These are phyloP conservation scores for Ochotona princeps DNA, from an alignment of 2,113 vertebrate species.

Conservation along the genomic window DNA sequence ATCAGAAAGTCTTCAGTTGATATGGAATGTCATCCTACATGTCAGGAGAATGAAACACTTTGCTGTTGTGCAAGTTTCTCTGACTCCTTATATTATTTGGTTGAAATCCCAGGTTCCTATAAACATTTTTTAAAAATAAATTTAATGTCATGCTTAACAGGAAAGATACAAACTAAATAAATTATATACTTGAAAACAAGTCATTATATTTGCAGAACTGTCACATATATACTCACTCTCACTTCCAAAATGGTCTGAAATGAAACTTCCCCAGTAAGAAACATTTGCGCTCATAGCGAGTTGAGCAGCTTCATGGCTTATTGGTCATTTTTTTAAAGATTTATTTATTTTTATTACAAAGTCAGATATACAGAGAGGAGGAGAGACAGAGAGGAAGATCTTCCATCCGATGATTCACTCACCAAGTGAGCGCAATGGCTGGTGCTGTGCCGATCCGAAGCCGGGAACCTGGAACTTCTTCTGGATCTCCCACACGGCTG, in stretches of 20 bases:
- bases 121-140: constrained; percentile 2
- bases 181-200: not conserved
- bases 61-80: not conserved
- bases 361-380: too few relatives aligned
- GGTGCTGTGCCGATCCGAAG: too few relatives aligned
- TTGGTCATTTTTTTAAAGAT: constrained; percentile 63
- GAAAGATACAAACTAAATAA: constrained; percentile 33
- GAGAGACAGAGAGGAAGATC: too few relatives aligned
- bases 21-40: not conserved
- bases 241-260: constrained; percentile 40
- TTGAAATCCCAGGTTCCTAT: not conserved
- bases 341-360: too few relatives aligned
- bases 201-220: not conserved
- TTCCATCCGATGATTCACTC: too few relatives aligned
- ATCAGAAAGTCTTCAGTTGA: not conserved
- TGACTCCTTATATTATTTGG: not conserved
- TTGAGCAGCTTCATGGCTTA: constrained; percentile 52
- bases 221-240: not conserved
- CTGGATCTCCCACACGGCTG: too few relatives aligned
- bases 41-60: not conserved
- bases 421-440: too few relatives aligned
- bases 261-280: constrained; percentile 36
- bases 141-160: constrained; percentile 44
- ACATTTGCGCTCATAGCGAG: constrained; percentile 38
- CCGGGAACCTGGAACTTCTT: too few relatives aligned